These are phyloP conservation scores for Cylas formicarius DNA, from an alignment of 1,140 invertebrate genomes.

Conservation along the genomic window DNA sequence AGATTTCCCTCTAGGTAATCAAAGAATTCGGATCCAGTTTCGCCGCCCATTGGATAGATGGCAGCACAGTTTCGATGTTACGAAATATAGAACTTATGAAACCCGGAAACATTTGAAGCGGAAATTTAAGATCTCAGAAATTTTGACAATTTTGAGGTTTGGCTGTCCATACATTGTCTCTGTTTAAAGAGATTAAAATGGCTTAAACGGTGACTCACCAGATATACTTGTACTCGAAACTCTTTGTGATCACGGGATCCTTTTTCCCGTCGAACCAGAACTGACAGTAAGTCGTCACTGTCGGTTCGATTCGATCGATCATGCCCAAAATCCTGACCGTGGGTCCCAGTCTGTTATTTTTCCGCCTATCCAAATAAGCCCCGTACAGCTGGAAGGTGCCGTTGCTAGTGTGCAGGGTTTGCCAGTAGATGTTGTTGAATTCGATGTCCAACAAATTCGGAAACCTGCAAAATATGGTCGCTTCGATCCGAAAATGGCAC, in stretches of 20 bases:
- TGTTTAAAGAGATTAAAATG: no score
- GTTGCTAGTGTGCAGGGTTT: constrained; percentile 68
- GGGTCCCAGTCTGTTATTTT: constrained; percentile 67
- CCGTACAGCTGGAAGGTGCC: constrained; percentile 85
- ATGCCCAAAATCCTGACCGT: constrained; percentile 81
- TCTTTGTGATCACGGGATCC: constrained; percentile 68
- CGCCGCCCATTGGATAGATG: no score
- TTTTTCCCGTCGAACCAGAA: constrained; percentile 83
- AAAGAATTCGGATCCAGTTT: no score
- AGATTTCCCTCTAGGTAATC: no score
- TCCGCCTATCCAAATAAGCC: constrained; percentile 79
- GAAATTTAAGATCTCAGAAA: no score
- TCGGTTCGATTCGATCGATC: constrained; percentile 82
- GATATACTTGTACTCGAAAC: constrained; percentile 85
- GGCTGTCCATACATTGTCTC: no score
- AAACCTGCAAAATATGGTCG: constrained; percentile 53
- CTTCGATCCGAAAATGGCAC: no score
- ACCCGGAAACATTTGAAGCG: no score
- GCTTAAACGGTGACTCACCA: no score
- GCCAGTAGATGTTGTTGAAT: constrained; percentile 90
- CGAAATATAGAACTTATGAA: no score
- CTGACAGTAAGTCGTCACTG: constrained; percentile 75
- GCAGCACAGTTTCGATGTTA: no score
- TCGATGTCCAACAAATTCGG: constrained; percentile 81
- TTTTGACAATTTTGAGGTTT: no score